Conservation (phyloP, 2,797 vertebrate species). For the Zenarchopterus dispar region DNA sequence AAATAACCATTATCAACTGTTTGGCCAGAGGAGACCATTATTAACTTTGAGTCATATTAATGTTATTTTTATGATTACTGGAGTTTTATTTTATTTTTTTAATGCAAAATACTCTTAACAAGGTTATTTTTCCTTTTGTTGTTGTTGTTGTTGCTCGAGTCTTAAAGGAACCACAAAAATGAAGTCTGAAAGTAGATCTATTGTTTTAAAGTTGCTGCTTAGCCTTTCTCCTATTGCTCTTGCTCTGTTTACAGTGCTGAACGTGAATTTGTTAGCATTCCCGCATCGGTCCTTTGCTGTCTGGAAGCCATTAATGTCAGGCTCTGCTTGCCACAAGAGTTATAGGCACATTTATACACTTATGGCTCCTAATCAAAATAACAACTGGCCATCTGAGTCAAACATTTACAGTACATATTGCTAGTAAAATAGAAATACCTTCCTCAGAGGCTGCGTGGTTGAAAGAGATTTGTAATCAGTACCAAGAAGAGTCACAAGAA, state of each 20-base stretch:
- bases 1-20: too few relatives aligned
- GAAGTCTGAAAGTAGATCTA: conserved; percentile 12
- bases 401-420: conserved; percentile 66
- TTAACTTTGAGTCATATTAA: too few relatives aligned
- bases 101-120: too few relatives aligned
- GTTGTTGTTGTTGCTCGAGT: too few relatives aligned
- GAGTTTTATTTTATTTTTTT: too few relatives aligned
- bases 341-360: conserved; percentile 77
- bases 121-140: too few relatives aligned
- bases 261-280: conserved; percentile 72
- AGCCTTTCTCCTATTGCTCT: conserved; percentile 44
- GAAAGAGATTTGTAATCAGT: conserved; percentile 42
- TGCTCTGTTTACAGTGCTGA: conserved; percentile 63
- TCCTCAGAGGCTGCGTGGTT: conserved; percentile 22
- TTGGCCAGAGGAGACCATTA: too few relatives aligned
- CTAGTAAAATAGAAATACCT: conserved; percentile 69
- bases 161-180: conserved; percentile 23
- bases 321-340: conserved; percentile 65
- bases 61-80: too few relatives aligned
- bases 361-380: conserved; percentile 71
- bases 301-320: conserved; percentile 75
- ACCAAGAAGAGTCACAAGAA: conserved; percentile 31
- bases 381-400: conserved; percentile 47
- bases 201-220: conserved; percentile 41
- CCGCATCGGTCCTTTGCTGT: conserved; percentile 59